Conservation (phyloP, 1,140 invertebrate species). For the Bathynomus jamesi region DNA sequence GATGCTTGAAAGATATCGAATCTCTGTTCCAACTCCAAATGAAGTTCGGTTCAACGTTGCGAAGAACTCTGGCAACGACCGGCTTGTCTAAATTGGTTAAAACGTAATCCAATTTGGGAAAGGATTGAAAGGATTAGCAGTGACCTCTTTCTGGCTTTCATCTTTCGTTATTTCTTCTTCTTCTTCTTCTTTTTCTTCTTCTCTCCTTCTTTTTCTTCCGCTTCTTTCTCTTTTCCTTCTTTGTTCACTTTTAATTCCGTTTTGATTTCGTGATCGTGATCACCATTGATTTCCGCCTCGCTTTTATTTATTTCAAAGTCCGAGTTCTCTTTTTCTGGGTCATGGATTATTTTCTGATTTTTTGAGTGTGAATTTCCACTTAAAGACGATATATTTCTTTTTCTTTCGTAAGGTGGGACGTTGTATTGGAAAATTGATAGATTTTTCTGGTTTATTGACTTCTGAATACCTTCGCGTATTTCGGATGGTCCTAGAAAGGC, state of each 20-base stretch:
- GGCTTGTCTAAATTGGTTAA: constrained; percentile 25
- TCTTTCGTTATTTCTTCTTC: neutral
- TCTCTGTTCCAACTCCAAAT: constrained; percentile 80
- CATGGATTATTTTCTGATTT: neutral
- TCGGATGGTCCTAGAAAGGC: constrained; percentile 29
- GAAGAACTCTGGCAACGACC: constrained; percentile 42
- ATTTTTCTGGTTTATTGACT: constrained; percentile 29
- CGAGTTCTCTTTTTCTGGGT: neutral
- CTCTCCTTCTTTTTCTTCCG: neutral
- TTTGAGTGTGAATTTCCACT: no score
- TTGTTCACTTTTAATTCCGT: neutral
- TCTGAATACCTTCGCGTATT: constrained; percentile 22
- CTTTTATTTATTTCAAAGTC: neutral
- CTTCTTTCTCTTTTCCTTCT: no score
- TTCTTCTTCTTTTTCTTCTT: neutral
- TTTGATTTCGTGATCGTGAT: neutral
- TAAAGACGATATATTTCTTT: neutral
- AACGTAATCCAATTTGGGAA: constrained; percentile 22
- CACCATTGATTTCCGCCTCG: neutral
- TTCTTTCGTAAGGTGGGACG: constrained; percentile 9
- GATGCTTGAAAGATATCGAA: constrained; percentile 59
- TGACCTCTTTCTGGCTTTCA: neutral
- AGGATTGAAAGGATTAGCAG: constrained; percentile 25
- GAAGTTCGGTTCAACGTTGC: constrained; percentile 60
- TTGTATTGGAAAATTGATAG: constrained; percentile 26